These are phyloP conservation scores for Zelleria hepariella DNA, from an alignment of 2,888 invertebrate species.

Conservation along the genomic window DNA sequence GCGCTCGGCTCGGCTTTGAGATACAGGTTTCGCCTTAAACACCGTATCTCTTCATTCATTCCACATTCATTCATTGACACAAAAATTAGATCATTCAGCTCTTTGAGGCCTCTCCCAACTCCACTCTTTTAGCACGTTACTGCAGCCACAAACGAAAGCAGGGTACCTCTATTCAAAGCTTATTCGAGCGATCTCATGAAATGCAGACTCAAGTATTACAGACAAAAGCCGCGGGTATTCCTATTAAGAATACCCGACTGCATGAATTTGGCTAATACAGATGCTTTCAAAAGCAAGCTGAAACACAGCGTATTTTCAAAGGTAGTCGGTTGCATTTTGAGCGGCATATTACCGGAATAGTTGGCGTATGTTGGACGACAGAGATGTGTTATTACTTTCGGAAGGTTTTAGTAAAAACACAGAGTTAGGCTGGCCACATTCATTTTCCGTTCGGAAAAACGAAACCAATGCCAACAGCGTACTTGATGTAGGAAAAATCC, in stretches of 20 bases:
- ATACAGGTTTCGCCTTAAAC: no score
- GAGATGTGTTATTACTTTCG: neutral
- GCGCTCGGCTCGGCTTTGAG: no score
- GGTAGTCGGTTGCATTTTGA: neutral
- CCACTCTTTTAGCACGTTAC: neutral
- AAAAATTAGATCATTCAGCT: neutral
- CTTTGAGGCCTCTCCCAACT: neutral
- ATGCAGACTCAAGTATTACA: neutral
- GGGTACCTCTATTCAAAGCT: neutral
- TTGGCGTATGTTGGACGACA: neutral
- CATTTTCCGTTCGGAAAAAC: no score
- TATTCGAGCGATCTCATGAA: neutral
- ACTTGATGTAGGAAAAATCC: no score
- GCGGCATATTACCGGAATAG: neutral
- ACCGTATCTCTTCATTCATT: neutral
- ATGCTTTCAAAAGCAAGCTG: neutral
- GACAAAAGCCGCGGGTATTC: neutral
- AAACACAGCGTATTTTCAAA: neutral
- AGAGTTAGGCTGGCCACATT: no score
- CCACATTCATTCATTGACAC: neutral
- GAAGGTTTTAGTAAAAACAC: neutral
- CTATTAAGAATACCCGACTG: slow-evolving; percentile 33
- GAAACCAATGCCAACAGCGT: no score
- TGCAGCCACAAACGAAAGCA: neutral
- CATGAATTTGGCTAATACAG: slow-evolving; percentile 33